Conservation (phyloP, 2,888 invertebrate species). For the Pterostichus niger region DNA sequence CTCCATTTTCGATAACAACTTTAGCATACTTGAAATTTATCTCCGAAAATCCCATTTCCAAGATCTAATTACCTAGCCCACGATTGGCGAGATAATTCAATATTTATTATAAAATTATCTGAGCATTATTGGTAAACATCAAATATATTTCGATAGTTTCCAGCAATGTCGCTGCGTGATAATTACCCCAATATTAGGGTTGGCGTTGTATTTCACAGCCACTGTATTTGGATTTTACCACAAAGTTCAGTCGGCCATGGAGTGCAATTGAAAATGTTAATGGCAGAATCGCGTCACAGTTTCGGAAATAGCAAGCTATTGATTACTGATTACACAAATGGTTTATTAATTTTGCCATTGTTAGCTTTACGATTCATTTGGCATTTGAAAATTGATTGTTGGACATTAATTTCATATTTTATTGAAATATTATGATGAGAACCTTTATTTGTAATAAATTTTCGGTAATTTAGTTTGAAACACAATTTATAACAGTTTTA, state of each 20-base stretch:
- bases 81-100: conserved; percentile 43
- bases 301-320: conserved; percentile 1
- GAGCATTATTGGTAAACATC: conserved; percentile 36
- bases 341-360: conserved; percentile 30
- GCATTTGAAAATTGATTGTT: conserved; percentile 23
- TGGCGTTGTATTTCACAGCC: background rate
- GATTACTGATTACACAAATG: conserved; percentile 38
- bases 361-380: conserved; percentile 15
- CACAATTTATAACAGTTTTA: too few relatives aligned
- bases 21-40: conserved; percentile 51
- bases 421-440: background rate
- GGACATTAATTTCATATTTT: conserved; percentile 4
- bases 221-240: conserved; percentile 1
- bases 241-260: conserved; percentile 6
- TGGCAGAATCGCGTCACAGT: conserved; percentile 33
- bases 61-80: conserved; percentile 31
- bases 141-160: conserved; percentile 27
- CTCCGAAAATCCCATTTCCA: conserved; percentile 47
- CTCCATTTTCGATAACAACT: conserved; percentile 51
- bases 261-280: conserved; percentile 21
- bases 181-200: conserved; percentile 33
- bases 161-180: conserved; percentile 1
- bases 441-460: too few relatives aligned
- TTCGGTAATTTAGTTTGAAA: too few relatives aligned
- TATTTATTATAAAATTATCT: conserved; percentile 53